Conservation (phyloP, 2,113 vertebrate species). For the Ochotona curzoniae region DNA sequence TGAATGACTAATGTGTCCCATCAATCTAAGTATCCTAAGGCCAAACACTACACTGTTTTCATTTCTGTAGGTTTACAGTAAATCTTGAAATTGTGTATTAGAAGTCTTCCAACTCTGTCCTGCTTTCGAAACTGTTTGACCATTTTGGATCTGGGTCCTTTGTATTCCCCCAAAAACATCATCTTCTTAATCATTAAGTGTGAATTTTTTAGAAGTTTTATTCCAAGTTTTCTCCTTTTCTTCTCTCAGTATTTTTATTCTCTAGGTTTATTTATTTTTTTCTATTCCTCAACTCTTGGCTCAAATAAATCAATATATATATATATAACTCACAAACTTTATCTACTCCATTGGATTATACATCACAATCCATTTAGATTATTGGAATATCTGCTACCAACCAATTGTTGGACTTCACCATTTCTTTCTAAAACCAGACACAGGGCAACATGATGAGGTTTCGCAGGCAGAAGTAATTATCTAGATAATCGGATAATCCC, state of each 20-base stretch:
- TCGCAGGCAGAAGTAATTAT: conserved; percentile 5
- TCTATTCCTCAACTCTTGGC: neutral
- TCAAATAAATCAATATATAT: neutral
- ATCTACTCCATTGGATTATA: neutral
- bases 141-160: too few species aligned
- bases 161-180: neutral
- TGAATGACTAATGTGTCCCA: too few species aligned
- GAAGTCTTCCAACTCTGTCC: too few species aligned
- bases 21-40: too few species aligned
- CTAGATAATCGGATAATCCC: neutral
- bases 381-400: neutral
- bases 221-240: neutral
- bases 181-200: neutral
- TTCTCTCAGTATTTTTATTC: neutral
- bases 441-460: neutral
- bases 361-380: neutral
- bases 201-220: neutral
- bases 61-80: too few species aligned
- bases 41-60: too few species aligned
- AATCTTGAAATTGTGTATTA: too few species aligned
- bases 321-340: neutral
- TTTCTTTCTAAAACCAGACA: neutral
- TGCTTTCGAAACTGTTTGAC: too few species aligned
- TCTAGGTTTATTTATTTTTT: neutral
- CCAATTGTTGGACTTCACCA: neutral